These are phyloP conservation scores for Cerceris rybyensis DNA, from an alignment of 2,888 invertebrate genomes.

Conservation along the genomic window DNA sequence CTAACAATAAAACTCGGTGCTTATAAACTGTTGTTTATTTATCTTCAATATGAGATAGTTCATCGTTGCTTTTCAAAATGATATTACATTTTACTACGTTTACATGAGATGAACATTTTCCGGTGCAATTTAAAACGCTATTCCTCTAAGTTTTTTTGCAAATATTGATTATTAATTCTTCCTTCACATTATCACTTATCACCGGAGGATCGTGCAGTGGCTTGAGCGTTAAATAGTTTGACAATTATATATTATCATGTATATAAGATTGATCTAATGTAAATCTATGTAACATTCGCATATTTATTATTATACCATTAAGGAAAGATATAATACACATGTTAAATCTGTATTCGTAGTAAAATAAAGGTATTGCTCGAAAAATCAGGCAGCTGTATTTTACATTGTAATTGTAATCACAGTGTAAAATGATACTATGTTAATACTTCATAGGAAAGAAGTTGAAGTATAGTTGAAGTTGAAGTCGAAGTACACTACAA, in stretches of 20 bases:
- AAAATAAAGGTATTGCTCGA: slow-evolving; percentile 9
- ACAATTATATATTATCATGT: slow-evolving; percentile 6
- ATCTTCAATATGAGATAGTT: too few species aligned
- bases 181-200: background rate
- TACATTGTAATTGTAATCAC: background rate
- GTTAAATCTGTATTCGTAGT: slow-evolving; percentile 17
- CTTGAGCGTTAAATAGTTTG: background rate
- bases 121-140: too few species aligned
- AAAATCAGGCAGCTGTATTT: background rate
- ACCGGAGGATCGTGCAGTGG: background rate
- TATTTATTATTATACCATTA: slow-evolving; percentile 9
- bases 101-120: too few species aligned
- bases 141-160: too few species aligned
- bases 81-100: too few species aligned
- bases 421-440: background rate
- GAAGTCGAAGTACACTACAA: too few species aligned
- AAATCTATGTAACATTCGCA: slow-evolving; percentile 1
- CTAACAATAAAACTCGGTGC: too few species aligned
- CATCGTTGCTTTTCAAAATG: too few species aligned
- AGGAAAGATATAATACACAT: background rate
- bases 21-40: too few species aligned
- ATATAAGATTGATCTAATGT: background rate
- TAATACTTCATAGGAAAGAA: background rate
- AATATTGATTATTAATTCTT: too few species aligned
- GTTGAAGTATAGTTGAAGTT: too few species aligned